These are phyloP conservation scores for Thalassophryne amazonica DNA, from an alignment of 2,797 vertebrate species.

Conservation along the genomic window DNA sequence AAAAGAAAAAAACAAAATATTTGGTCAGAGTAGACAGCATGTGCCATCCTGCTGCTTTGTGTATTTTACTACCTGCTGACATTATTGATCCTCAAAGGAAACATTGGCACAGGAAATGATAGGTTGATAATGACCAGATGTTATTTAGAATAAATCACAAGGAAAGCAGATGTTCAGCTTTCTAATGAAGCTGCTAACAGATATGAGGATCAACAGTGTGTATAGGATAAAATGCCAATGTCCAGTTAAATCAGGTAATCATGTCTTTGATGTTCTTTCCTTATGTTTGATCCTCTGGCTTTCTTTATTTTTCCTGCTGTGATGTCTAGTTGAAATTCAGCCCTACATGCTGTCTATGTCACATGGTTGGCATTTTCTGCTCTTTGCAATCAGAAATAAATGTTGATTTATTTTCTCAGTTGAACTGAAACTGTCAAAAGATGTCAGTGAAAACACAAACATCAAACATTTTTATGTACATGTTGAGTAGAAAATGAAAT, in stretches of 20 bases:
- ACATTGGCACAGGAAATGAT: not conserved
- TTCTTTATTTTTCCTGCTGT: not conserved
- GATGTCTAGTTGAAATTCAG: constrained; percentile 8
- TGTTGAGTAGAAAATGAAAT: constrained; percentile 38
- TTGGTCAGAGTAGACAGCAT: not conserved
- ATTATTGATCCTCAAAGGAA: constrained; percentile 3
- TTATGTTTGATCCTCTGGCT: not conserved
- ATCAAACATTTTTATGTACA: not conserved
- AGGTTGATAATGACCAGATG: constrained; percentile 9
- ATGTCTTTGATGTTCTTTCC: not conserved
- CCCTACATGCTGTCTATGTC: not conserved
- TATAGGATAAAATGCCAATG: not conserved
- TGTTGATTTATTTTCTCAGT: not conserved
- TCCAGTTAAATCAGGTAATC: not conserved
- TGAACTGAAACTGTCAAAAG: constrained; percentile 5
- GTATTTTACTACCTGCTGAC: not conserved
- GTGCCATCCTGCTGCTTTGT: not conserved
- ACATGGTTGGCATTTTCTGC: constrained; percentile 12
- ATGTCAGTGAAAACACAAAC: not conserved
- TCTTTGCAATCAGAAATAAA: not conserved
- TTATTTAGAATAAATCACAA: constrained; percentile 16
- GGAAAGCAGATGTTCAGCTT: not conserved
- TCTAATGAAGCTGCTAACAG: constrained; percentile 11
- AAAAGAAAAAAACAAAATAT: not conserved
- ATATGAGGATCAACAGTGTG: constrained; percentile 1